Evolutionary conservation across 2,888 invertebrate species (phyloP), one percentile per base, ranked within the genome.

Genomic region (Steromphala cineraria): DNA sequence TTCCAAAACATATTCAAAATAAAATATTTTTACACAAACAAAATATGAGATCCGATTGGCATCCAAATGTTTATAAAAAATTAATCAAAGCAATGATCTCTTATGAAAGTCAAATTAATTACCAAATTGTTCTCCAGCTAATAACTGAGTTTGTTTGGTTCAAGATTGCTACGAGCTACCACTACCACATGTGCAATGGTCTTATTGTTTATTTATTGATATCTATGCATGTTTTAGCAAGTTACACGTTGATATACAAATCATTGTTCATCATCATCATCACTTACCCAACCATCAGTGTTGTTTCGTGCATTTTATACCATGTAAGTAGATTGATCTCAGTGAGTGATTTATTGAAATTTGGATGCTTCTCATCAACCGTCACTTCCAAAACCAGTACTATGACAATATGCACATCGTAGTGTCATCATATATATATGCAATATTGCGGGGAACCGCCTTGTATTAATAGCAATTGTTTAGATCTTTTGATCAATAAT

Each of bases 161-260:
- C 10, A 46, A 46, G 10, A 46, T 10, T 46, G 46, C 13, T 8
- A 7, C 46, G 10, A 46, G 46, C 46, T 53, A 53, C 53, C 56
- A 76, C 36, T 55, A 75, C 53, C 53, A 56, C n/a, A 67, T 52
- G 71, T 78, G 71, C 67, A 78, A 78, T 67, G 78, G 62, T 62
- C 24, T 46, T 40, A 53, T 24, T 55, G 24, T 76, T 24, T 76
- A 53, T 53, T 76, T 76, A 76, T 76, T 55, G 19, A 67, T 76
- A 78, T 78, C 56, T 78, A 67, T 67, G 71, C 67, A 78, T 67
- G 67, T 52, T 62, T 67, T 67, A 67, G 71, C 52, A 67, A 67
- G 15, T 79, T 79, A 80, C 55, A 56, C 75, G 46, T n/a, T 62
- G 10, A 21, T 75, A 56, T n/a, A 75, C 62, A 75, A 56, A 52